Conservation (phyloP, 2,113 vertebrate species). For the Promerops cafer region DNA sequence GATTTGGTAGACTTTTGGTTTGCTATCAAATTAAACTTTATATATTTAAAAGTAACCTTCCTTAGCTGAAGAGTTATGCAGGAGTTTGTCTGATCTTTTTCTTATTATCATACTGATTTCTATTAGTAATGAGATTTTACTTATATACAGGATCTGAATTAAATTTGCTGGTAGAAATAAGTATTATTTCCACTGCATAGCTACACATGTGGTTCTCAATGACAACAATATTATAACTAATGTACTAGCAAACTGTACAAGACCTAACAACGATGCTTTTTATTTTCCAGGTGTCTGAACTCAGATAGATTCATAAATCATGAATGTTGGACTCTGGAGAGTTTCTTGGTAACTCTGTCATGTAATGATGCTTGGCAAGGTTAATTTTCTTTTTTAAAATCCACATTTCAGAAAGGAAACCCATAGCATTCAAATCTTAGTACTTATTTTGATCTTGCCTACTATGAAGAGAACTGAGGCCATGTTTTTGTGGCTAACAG, state of each 20-base stretch:
- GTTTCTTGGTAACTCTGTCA: slow-evolving; percentile 20
- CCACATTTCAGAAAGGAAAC: not conserved
- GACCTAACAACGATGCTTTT: slow-evolving; percentile 12
- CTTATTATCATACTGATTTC: too few species aligned
- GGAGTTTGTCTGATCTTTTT: not conserved
- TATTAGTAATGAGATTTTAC: not conserved
- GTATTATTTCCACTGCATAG: not conserved
- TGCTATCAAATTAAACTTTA: not conserved
- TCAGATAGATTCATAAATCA: slow-evolving; percentile 55
- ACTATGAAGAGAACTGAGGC: not conserved
- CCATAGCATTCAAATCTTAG: not conserved
- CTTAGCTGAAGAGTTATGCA: not conserved
- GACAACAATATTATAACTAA: slow-evolving; percentile 49
- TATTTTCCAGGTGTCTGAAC: slow-evolving; percentile 62
- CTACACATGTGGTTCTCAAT: not conserved
- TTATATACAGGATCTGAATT: not conserved
- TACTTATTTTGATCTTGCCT: not conserved
- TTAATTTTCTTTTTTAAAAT: slow-evolving; percentile 16
- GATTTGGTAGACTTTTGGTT: not conserved
- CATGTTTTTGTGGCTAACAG: not conserved
- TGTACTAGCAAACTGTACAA: slow-evolving; percentile 32
- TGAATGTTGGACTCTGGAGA: not conserved
- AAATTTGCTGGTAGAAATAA: not conserved
- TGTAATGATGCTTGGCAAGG: slow-evolving; percentile 33
- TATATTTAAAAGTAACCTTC: not conserved